These are phyloP conservation scores for Poecilia velifera DNA, from an alignment of 2,797 vertebrate species.

Conservation along the genomic window DNA sequence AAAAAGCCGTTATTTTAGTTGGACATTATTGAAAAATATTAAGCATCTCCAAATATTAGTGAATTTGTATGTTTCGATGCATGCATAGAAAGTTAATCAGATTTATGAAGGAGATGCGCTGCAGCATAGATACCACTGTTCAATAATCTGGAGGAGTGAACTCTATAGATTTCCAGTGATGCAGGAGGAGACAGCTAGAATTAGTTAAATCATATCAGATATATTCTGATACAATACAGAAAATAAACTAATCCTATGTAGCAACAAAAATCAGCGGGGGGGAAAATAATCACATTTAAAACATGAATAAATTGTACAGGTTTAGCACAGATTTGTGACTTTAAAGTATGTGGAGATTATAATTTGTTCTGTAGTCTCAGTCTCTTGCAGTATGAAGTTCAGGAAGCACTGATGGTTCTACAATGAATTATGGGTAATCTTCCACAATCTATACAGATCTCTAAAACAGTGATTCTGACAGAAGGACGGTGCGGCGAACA, in stretches of 20 bases:
- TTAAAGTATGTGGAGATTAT: neutral
- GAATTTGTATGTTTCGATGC: neutral
- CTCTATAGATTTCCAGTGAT: neutral
- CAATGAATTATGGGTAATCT: neutral
- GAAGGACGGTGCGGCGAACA: slow-evolving; percentile 53
- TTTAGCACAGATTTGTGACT: neutral
- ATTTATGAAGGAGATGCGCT: neutral
- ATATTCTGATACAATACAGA: neutral
- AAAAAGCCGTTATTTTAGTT: too few relatives aligned
- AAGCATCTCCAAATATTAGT: neutral
- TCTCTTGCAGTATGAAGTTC: neutral
- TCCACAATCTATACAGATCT: neutral
- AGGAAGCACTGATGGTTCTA: neutral
- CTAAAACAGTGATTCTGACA: neutral
- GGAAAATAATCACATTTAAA: neutral
- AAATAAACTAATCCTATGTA: neutral
- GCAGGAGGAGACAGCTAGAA: neutral
- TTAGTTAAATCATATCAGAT: neutral
- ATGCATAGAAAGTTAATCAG: neutral
- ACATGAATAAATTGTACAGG: neutral
- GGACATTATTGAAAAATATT: neutral
- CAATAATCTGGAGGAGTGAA: neutral
- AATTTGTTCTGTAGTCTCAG: neutral
- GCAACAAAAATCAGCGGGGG: neutral
- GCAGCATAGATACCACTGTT: neutral